Base-by-base conservation (phyloP, 2,113 vertebrate genomes). In the Cacatua alba region DNA sequence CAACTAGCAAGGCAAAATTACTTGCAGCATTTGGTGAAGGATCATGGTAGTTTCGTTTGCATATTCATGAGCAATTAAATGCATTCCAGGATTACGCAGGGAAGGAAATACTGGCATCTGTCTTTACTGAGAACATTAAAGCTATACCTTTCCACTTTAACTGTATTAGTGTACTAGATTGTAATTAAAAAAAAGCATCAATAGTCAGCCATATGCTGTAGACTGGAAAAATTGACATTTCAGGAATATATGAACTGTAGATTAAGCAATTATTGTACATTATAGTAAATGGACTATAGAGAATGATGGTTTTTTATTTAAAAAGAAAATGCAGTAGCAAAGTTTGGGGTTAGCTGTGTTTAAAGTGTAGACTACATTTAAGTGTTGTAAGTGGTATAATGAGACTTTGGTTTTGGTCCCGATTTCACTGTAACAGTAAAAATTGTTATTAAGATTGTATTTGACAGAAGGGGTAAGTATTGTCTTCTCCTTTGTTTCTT, bases 61-160 rank as follows among this genome's bases (percentile, higher is more conserved):
- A 94, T 96, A 96, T 97, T 96, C 88, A 94, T 96, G 90, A 96
- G 92, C 95, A 93, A 87, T 95, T 96, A 92, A 59, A 46, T 37
- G 3, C 84, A 79, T 93, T 88, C 83, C 44, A 82, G 29, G 69
- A 94, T 94, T 96, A 62, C 2, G 1, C 48, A 82, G 92, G 62
- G 82, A 79, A 82, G 69, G 88, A 90, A 67, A n/a, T 76, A 62
- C 52, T 92, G 88, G 65, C 92, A 79, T 94, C 86, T 96, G 76
- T 86, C 64, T 95, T 88, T 63, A 60, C 29, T 57, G 68, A 60
- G 75, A 82, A 84, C 82, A 89, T 82, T 75, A 92, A 93, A 93
- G 92, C 69, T 84, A 17, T 86, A 92, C 86, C 88, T 96, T 96
- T 90, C 31, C 88, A 23, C 69, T 93, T 96, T 82, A 89, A 52